These are phyloP conservation scores for Tamias sibiricus DNA, from an alignment of 2,113 vertebrate genomes.

Conservation along the genomic window DNA sequence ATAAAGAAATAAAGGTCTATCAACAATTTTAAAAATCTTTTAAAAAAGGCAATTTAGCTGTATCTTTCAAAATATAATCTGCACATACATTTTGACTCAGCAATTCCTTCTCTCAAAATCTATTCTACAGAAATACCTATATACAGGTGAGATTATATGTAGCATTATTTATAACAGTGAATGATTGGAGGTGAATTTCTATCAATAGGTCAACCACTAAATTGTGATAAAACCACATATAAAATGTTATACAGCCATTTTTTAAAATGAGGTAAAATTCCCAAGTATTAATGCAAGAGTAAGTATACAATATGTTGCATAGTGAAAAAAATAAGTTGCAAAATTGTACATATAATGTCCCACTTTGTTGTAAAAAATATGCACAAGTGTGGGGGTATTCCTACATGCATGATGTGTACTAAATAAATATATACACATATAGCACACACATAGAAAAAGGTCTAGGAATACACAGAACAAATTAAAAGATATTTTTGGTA, in stretches of 20 bases:
- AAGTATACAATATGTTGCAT: constrained; percentile 41
- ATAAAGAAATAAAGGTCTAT: too few species aligned
- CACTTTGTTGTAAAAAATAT: constrained; percentile 36
- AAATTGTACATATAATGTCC: constrained; percentile 23
- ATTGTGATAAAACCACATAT: constrained; percentile 45
- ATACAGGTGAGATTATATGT: constrained; percentile 42
- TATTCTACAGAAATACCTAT: constrained; percentile 50
- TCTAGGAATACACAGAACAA: constrained; percentile 39
- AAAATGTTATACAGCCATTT: constrained; percentile 40
- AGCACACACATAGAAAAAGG: not conserved
- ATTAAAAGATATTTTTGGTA: constrained; percentile 48
- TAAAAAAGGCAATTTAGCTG: constrained; percentile 35
- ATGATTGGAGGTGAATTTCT: constrained; percentile 1
- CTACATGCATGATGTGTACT: not conserved
- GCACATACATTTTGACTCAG: constrained; percentile 17
- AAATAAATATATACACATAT: not conserved
- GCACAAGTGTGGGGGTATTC: not conserved
- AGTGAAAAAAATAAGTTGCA: constrained; percentile 52
- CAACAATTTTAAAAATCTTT: too few species aligned
- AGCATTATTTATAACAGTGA: constrained; percentile 53
- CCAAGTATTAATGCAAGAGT: constrained; percentile 26
- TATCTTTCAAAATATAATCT: constrained; percentile 58
- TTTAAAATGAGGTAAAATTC: constrained; percentile 48
- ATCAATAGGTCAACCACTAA: constrained; percentile 14
- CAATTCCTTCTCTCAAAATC: constrained; percentile 60